Evolutionary conservation across 2,113 vertebrate species (phyloP), one percentile per base, ranked within the genome.

Genomic region (Phyllostomus discolor): DNA sequence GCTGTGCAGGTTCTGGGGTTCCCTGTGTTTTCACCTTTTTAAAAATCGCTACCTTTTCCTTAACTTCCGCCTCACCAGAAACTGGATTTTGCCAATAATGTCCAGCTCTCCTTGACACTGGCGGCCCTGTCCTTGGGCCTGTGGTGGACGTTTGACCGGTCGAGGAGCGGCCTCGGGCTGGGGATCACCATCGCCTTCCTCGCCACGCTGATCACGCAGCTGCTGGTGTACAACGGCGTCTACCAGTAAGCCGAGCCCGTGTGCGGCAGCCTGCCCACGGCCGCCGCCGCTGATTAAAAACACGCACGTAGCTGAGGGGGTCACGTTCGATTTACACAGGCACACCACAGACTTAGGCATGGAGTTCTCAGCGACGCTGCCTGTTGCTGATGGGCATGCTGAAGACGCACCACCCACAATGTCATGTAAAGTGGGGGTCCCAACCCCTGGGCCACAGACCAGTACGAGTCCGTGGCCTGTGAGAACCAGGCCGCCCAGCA

Each of bases 111-210:
- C 10, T 73, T 99, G 97, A 99, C 99, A 7, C 93, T 99, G 16
- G 99, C 99, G 43, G 99, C 98, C 64, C 96, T 99, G 26, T 99
- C 99, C 0, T 82, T 99, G 98, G 99, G 99, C 64, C 98, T 99
- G 2, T 99, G 99, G 99, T 99, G 99, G 99, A 99, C 98, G 0
- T 99, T 99, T 62, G 99, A 99, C 91, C 99, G 99, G 50, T 99
- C 99, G 57, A 97, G 99, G 95, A 99, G 99, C n/a, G 99, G 99
- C 81, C 98, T 99, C 5, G 99, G 99, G 6, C 99, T 99, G n/a
- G 99, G 99, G 35, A 98, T 99, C 97, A 99, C 99, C 64, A 98
- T 99, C 90, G 99, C 99, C 48, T 98, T 99, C 97, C 98, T 99
- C 67, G 99, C 99, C 83, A 99, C 99, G 0, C 98, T 99, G 48